Percentiles rank a stretch among this genome's conserved stretches.
Conservation (phyloP, 2,113 vertebrate genomes). For the Bos indicus region DNA sequence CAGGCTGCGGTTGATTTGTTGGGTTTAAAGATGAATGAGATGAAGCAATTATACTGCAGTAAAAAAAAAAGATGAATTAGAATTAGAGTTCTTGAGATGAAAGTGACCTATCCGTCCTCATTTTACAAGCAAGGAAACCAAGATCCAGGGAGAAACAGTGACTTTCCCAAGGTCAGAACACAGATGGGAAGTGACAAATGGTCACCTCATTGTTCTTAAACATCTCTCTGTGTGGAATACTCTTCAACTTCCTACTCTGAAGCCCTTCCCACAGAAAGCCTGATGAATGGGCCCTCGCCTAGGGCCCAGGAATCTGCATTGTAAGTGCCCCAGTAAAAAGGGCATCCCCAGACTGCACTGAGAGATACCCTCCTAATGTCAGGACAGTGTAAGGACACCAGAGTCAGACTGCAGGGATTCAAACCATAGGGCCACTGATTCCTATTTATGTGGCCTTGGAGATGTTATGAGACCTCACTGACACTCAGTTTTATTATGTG, state of each 20-base stretch:
- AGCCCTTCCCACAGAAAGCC: neutral
- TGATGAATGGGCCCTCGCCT: neutral
- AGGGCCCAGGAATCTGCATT: neutral
- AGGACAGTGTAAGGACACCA: neutral
- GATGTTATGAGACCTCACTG: neutral
- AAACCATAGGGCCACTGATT: neutral
- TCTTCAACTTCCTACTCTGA: neutral
- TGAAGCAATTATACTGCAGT: neutral
- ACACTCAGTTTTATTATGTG: neutral
- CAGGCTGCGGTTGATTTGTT: neutral
- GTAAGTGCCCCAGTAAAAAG: neutral
- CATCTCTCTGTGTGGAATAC: rapidly evolving
- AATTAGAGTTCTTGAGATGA: neutral
- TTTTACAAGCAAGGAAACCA: neutral
- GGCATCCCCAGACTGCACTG: neutral
- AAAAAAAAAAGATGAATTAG: neutral
- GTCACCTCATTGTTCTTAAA: neutral
- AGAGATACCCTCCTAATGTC: neutral
- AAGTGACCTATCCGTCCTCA: neutral
- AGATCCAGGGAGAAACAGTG: neutral
- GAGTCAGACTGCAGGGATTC: neutral
- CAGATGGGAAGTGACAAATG: neutral
- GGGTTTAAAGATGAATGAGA: neutral
- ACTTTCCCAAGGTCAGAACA: neutral
- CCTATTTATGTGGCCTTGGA: no score